These are phyloP conservation scores for Nematolebias whitei DNA, from an alignment of 2,113 vertebrate genomes.

Conservation along the genomic window DNA sequence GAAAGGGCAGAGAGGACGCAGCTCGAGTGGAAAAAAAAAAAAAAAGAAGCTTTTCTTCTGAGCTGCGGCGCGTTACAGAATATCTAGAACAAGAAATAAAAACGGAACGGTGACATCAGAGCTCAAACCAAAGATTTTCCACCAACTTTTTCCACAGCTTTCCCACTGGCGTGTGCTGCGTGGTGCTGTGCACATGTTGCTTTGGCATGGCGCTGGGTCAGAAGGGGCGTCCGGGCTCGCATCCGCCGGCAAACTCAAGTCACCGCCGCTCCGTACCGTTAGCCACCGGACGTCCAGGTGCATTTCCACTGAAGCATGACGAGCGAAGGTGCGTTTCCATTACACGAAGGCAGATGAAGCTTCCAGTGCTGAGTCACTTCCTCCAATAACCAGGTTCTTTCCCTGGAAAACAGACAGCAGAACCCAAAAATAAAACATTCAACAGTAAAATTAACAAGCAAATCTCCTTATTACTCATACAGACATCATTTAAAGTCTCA, in stretches of 20 bases:
- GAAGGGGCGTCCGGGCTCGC: constrained; percentile 59
- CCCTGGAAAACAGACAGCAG: constrained; percentile 56
- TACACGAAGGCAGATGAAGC: constrained; percentile 43
- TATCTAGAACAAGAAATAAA: constrained; percentile 44
- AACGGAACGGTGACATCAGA: constrained; percentile 43
- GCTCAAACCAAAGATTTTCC: constrained; percentile 70
- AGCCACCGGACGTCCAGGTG: too few relatives aligned
- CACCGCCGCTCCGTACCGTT: constrained; percentile 56
- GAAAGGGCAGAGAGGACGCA: background rate
- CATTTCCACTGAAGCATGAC: too few relatives aligned
- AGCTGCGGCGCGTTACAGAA: constrained; percentile 23
- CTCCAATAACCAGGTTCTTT: constrained; percentile 54
- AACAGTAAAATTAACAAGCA: background rate
- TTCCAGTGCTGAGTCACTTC: constrained; percentile 48
- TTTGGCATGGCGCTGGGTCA: constrained; percentile 69
- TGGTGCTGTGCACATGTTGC: constrained; percentile 55
- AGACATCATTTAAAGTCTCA: too few relatives aligned
- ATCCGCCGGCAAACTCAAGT: constrained; percentile 58
- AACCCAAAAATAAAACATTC: constrained; percentile 17
- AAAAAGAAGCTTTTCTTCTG: constrained; percentile 20
- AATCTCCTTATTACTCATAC: background rate
- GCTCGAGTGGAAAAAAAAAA: too few relatives aligned
- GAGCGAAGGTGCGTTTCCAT: constrained; percentile 78
- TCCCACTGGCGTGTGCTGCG: constrained; percentile 64
- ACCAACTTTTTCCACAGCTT: constrained; percentile 76